Evolutionary conservation across 2,797 vertebrate genomes (phyloP).

Genomic region (Pangasius djambal): DNA sequence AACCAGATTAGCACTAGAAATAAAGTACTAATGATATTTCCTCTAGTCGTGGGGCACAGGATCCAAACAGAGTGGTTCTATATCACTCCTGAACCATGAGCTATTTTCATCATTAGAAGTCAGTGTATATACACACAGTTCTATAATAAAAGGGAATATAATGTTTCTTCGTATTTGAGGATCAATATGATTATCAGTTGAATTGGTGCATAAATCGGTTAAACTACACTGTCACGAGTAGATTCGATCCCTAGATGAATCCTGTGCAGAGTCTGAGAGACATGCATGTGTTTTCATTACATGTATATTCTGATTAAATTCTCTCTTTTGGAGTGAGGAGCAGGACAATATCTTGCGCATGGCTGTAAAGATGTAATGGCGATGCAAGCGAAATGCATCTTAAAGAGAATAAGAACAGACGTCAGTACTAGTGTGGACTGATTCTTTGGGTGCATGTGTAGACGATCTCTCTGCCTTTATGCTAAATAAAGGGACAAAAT

Average conservation of each 20-base stretch:
- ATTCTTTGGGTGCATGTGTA: neutral
- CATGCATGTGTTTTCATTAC: neutral
- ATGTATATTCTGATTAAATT: no score
- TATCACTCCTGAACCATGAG: neutral
- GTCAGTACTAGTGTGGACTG: neutral
- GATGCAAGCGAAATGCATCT: neutral
- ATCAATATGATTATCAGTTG: neutral
- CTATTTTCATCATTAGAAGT: neutral
- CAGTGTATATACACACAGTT: neutral
- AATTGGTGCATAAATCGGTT: neutral
- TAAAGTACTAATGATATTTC: constrained; percentile 22
- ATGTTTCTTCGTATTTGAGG: neutral
- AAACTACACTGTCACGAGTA: neutral
- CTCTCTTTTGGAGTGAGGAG: neutral
- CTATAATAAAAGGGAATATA: neutral
- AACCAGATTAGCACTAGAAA: constrained; percentile 2
- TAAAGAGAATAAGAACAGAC: neutral
- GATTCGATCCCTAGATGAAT: neutral
- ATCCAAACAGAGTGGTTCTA: neutral
- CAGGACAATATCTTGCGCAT: neutral
- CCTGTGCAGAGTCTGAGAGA: neutral
- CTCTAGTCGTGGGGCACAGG: neutral
- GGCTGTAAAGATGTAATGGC: neutral
- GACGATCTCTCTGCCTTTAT: neutral
- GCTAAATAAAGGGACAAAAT: neutral